Conservation (phyloP, 2,888 invertebrate genomes). For the Plemyria rubiginata region DNA sequence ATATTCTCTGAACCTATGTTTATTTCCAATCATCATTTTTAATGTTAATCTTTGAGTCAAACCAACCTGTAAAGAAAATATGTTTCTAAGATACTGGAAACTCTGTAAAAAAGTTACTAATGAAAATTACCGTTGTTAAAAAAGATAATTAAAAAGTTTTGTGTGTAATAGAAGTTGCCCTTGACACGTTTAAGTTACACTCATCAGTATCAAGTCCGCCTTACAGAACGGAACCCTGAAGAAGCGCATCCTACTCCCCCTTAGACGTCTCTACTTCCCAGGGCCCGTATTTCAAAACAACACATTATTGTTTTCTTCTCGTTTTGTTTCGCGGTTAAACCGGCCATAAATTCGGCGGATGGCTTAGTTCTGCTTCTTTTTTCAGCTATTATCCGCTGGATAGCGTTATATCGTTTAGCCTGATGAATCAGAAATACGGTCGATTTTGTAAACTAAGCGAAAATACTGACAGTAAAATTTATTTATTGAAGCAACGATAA, state of each 20-base stretch:
- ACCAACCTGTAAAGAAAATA: too few species aligned
- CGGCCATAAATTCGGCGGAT: constrained; percentile 71
- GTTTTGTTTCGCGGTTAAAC: constrained; percentile 72
- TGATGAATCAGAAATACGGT: constrained; percentile 17
- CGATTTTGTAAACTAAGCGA: constrained; percentile 8
- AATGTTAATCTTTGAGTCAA: too few species aligned
- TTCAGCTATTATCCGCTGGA: constrained; percentile 45
- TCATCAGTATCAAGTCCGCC: too few species aligned
- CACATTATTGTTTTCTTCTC: constrained; percentile 80
- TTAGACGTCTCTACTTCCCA: constrained; percentile 43
- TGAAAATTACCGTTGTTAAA: too few species aligned
- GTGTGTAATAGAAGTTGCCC: too few species aligned
- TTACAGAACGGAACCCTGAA: background rate
- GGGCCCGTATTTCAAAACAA: constrained; percentile 79
- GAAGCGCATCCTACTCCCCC: background rate
- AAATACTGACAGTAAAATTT: background rate
- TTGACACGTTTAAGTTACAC: too few species aligned
- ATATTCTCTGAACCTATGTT: too few species aligned
- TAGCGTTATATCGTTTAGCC: constrained; percentile 12
- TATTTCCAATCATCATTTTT: too few species aligned
- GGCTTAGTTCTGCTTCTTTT: constrained; percentile 55
- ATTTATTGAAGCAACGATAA: background rate
- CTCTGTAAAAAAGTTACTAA: too few species aligned
- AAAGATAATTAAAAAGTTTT: too few species aligned
- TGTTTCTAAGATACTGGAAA: too few species aligned